phyloP scores from a whole-genome alignment of 2,113 vertebrate species.

The Prionailurus bengalensis region DNA sequence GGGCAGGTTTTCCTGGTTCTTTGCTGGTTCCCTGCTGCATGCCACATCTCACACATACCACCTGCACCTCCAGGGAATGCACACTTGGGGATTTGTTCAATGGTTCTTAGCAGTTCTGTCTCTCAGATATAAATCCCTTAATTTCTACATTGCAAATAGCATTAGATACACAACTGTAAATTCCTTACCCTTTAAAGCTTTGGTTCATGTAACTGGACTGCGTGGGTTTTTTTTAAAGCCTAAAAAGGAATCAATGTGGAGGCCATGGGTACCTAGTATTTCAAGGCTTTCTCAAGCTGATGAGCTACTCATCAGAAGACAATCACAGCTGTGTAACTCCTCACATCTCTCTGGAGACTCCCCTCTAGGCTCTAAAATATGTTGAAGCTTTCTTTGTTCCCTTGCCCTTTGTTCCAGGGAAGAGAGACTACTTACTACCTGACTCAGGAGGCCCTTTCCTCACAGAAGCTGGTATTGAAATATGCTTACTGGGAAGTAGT shows the following conservation, averaged over 20 bases:
- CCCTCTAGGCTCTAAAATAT: background rate
- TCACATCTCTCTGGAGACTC: background rate
- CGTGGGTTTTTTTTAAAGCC: background rate
- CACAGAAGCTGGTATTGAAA: background rate
- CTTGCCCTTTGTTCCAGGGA: background rate
- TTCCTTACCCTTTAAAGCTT: background rate
- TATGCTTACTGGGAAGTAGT: background rate
- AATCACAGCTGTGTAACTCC: background rate
- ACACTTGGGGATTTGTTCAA: background rate
- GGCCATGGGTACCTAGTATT: background rate
- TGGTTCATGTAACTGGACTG: background rate
- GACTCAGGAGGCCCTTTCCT: background rate
- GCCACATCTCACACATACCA: background rate
- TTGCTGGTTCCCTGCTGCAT: background rate
- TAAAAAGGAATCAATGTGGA: background rate
- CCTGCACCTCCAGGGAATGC: background rate
- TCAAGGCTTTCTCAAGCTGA: conserved; percentile 39
- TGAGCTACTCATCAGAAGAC: background rate
- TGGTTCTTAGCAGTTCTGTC: background rate
- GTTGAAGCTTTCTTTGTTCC: background rate
- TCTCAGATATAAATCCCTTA: background rate
- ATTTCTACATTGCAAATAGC: background rate
- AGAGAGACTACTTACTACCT: background rate
- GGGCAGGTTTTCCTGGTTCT: background rate
- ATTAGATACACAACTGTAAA: background rate